Evolutionary conservation across 2,113 vertebrate species (phyloP).

Genomic region (Thamnaconus septentrionalis): DNA sequence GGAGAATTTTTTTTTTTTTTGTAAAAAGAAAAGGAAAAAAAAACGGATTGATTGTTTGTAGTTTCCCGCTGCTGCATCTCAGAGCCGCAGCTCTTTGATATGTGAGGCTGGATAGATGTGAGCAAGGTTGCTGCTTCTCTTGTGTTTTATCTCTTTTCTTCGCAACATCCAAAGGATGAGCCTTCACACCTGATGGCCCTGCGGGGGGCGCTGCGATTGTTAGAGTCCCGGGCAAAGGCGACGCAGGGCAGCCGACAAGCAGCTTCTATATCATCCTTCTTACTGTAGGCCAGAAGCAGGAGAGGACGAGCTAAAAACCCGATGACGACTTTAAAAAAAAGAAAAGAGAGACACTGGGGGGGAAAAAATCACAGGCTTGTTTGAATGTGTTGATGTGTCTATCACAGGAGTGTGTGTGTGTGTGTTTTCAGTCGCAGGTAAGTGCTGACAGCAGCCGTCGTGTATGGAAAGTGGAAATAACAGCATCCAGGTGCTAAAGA

Average conservation of each 20-base stretch:
- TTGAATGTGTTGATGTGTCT: conserved; percentile 22
- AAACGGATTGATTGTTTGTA: conserved; percentile 15
- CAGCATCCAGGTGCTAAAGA: conserved; percentile 16
- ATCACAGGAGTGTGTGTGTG: conserved; percentile 20
- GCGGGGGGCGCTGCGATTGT: conserved; percentile 53
- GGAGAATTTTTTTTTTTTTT: too few species aligned
- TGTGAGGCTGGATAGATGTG: conserved; percentile 39
- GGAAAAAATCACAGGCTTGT: too few species aligned
- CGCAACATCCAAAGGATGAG: conserved; percentile 54
- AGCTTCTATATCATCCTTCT: conserved; percentile 29
- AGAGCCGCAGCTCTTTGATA: conserved; percentile 59
- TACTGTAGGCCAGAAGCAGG: neutral
- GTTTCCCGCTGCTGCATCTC: conserved; percentile 31
- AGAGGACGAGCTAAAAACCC: too few species aligned
- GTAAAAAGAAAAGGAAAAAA: neutral
- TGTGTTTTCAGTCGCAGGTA: conserved; percentile 34
- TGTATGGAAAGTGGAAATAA: neutral
- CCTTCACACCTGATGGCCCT: conserved; percentile 59
- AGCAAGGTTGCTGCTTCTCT: conserved; percentile 31
- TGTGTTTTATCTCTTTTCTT: conserved; percentile 57
- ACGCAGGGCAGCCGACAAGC: conserved; percentile 33
- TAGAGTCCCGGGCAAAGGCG: conserved; percentile 54
- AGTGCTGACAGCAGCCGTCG: conserved; percentile 1
- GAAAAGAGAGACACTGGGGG: too few species aligned
- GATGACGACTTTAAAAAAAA: too few species aligned